These are phyloP conservation scores for Chironomus riparius DNA, from an alignment of 2,888 invertebrate genomes.

Conservation along the genomic window DNA sequence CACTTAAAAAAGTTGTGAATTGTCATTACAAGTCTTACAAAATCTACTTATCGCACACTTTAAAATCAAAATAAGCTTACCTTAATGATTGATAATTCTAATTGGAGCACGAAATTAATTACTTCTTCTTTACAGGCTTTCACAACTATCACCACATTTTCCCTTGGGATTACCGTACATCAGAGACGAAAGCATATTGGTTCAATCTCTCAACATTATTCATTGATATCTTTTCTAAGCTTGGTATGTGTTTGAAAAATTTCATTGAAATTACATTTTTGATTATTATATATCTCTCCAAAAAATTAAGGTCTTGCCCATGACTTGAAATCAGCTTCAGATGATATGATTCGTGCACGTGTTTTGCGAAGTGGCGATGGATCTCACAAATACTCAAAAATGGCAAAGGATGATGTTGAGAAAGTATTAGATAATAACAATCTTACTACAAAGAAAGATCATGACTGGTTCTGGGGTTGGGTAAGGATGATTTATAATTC, in stretches of 20 bases:
- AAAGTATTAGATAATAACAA: not conserved
- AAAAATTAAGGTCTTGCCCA: constrained; percentile 55
- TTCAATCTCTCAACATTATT: constrained; percentile 54
- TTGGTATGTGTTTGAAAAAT: constrained; percentile 40
- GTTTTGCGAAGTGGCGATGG: constrained; percentile 68
- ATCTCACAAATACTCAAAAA: constrained; percentile 38
- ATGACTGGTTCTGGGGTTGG: not conserved
- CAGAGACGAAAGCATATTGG: constrained; percentile 57
- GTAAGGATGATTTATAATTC: not conserved
- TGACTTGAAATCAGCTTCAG: constrained; percentile 70
- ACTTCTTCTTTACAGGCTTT: no score
- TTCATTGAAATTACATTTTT: not conserved
- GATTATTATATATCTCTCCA: not conserved
- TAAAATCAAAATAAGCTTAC: no score
- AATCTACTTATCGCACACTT: no score
- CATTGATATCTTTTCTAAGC: constrained; percentile 57
- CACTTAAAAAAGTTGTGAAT: no score
- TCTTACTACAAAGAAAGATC: not conserved
- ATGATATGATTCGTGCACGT: constrained; percentile 59
- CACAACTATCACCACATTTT: constrained; percentile 78
- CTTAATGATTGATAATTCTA: no score
- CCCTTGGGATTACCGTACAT: constrained; percentile 64
- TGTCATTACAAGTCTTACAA: no score
- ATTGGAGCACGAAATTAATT: no score
- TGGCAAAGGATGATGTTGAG: not conserved